phyloP scores from a whole-genome alignment of 2,888 invertebrate species.

The Dermolepida albohirtum region DNA sequence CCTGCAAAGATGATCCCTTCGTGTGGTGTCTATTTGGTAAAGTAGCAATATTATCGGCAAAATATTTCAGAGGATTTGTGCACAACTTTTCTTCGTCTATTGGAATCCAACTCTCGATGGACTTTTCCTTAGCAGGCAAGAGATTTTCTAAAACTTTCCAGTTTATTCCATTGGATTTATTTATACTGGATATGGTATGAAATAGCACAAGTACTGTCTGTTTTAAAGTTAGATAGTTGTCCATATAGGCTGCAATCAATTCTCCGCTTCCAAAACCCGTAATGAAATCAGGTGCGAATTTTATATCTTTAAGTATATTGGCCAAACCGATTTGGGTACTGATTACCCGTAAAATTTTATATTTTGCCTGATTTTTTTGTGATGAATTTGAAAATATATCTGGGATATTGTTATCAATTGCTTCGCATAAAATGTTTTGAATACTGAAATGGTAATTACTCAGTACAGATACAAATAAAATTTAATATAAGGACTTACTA shows the following conservation, averaged over 20 bases:
- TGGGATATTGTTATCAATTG: slow-evolving; percentile 23
- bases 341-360: slow-evolving; percentile 46
- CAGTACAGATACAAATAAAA: not conserved
- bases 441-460: slow-evolving; percentile 7
- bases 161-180: too few relatives aligned
- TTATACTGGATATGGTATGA: too few relatives aligned
- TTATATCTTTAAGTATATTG: slow-evolving; percentile 67
- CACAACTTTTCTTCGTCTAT: too few relatives aligned
- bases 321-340: slow-evolving; percentile 70
- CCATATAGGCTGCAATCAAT: slow-evolving; percentile 91
- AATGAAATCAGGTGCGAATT: slow-evolving; percentile 54
- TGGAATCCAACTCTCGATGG: too few relatives aligned
- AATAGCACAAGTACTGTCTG: slow-evolving; percentile 70
- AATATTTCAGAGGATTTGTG: too few relatives aligned
- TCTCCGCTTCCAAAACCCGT: slow-evolving; percentile 88
- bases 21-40: too few relatives aligned
- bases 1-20: too few relatives aligned
- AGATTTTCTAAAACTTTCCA: too few relatives aligned
- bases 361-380: not conserved
- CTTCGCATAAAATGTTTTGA: slow-evolving; percentile 10
- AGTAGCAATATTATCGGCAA: too few relatives aligned
- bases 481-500: not conserved
- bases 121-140: too few relatives aligned
- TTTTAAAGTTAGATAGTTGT: slow-evolving; percentile 85
- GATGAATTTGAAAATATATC: slow-evolving; percentile 28